Conservation (phyloP, 1,140 invertebrate species). For the Oedothorax gibbosus region DNA sequence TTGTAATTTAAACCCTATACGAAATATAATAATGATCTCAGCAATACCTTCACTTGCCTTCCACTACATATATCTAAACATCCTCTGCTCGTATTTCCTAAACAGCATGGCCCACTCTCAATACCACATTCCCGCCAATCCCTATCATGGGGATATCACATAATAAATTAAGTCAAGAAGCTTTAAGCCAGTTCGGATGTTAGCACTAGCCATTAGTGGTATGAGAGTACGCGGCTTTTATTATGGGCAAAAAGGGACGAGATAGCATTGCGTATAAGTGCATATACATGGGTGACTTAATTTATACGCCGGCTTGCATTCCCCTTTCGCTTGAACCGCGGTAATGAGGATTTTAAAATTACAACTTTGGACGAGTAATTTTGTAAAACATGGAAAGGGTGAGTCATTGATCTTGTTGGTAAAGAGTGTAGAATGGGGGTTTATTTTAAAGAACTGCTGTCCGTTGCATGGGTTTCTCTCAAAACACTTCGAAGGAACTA, state of each 20-base stretch:
- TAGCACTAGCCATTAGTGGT: background rate
- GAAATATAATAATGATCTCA: too few species aligned
- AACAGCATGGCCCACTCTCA: background rate
- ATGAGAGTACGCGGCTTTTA: constrained; percentile 4
- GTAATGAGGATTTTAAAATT: constrained; percentile 52
- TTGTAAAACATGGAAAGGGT: constrained; percentile 28
- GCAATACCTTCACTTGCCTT: too few species aligned
- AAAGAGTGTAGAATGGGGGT: background rate
- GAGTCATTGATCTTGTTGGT: constrained; percentile 27
- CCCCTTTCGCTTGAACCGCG: constrained; percentile 20
- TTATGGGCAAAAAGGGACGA: constrained; percentile 35
- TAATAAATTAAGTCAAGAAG: constrained; percentile 48
- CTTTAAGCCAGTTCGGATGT: constrained; percentile 1
- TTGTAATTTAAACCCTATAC: too few species aligned
- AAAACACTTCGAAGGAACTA: too few species aligned
- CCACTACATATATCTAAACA: too few species aligned
- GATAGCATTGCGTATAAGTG: constrained; percentile 14
- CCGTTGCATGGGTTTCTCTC: too few species aligned
- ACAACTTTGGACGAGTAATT: constrained; percentile 21
- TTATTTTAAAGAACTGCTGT: too few species aligned
- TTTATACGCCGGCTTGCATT: constrained; percentile 33
- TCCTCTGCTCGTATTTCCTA: too few species aligned
- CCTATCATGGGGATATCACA: constrained; percentile 5
- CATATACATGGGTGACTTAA: constrained; percentile 45
- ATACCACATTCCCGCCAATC: background rate